Evolutionary conservation across 2,888 invertebrate species (phyloP).

Genomic region (Leistus spinibarbis): DNA sequence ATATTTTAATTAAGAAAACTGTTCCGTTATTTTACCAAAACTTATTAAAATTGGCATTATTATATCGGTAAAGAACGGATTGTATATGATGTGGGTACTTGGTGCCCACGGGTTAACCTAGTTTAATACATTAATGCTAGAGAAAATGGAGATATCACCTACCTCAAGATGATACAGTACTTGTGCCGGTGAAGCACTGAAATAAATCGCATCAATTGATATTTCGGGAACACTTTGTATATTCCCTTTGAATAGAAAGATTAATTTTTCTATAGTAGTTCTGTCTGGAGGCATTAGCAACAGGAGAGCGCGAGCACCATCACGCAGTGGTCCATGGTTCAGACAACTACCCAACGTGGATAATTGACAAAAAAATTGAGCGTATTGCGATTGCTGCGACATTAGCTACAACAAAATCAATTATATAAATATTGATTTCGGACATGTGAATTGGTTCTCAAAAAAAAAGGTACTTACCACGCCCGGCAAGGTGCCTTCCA

Average conservation of each 20-base stretch:
- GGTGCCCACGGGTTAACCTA: too few relatives aligned
- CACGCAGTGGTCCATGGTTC: constrained; percentile 78
- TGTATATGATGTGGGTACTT: too few relatives aligned
- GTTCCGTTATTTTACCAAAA: too few relatives aligned
- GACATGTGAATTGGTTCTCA: not conserved
- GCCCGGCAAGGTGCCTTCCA: constrained; percentile 89
- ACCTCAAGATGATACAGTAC: constrained; percentile 79
- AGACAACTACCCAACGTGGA: constrained; percentile 87
- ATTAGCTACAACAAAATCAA: constrained; percentile 66
- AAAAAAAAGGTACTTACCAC: constrained; percentile 67
- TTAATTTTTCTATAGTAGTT: constrained; percentile 62
- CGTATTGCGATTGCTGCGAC: constrained; percentile 78
- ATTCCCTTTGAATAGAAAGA: constrained; percentile 60
- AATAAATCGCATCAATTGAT: constrained; percentile 69
- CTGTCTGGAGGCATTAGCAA: constrained; percentile 78
- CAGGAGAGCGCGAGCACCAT: constrained; percentile 80
- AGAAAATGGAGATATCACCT: constrained; percentile 44
- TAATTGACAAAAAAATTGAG: constrained; percentile 82
- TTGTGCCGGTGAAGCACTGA: constrained; percentile 73
- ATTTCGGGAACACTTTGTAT: constrained; percentile 49
- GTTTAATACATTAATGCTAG: too few relatives aligned
- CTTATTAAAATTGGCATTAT: constrained; percentile 62
- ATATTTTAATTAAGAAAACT: too few relatives aligned
- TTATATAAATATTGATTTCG: not conserved
- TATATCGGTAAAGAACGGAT: too few relatives aligned